Percentiles rank a stretch among this genome's conserved stretches.
phyloP scores from a whole-genome alignment of 2,888 invertebrate genomes.

The Nycteola revayana region DNA sequence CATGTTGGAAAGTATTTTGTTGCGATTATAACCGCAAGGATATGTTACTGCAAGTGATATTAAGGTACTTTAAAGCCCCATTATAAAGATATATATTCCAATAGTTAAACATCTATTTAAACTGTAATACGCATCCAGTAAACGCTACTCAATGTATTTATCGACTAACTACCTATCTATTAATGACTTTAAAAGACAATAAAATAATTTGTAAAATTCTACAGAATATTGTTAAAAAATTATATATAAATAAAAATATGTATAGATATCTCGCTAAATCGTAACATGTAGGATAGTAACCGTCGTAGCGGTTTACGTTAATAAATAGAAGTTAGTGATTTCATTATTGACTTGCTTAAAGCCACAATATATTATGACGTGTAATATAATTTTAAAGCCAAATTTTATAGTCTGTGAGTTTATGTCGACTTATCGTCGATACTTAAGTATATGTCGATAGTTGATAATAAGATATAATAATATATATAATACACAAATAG shows the following conservation, averaged over 20 bases:
- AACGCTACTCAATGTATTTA: constrained; percentile 56
- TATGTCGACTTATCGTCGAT: constrained; percentile 71
- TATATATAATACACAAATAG: constrained; percentile 76
- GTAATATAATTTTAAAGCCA: constrained; percentile 81
- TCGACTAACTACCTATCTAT: constrained; percentile 60
- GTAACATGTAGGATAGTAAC: constrained; percentile 59
- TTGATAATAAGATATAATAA: constrained; percentile 67
- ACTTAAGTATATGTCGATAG: constrained; percentile 67
- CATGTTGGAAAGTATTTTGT: constrained; percentile 28
- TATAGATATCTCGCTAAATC: constrained; percentile 66
- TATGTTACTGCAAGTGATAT: constrained; percentile 61
- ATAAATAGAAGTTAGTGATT: constrained; percentile 72
- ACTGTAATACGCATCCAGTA: constrained; percentile 61
- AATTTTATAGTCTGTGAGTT: constrained; percentile 82
- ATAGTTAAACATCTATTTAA: constrained; percentile 56
- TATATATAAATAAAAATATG: constrained; percentile 69
- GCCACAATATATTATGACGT: constrained; percentile 69
- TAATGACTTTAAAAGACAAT: constrained; percentile 61
- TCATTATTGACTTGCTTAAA: constrained; percentile 73
- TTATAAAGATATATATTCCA: constrained; percentile 35
- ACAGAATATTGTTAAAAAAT: constrained; percentile 78
- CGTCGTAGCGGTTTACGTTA: constrained; percentile 40
- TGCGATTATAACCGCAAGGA: constrained; percentile 43
- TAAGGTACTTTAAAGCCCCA: constrained; percentile 40
- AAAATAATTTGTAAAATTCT: constrained; percentile 74